phyloP scores from a whole-genome alignment of 1,140 invertebrate species.

The Lethocerus indicus region DNA sequence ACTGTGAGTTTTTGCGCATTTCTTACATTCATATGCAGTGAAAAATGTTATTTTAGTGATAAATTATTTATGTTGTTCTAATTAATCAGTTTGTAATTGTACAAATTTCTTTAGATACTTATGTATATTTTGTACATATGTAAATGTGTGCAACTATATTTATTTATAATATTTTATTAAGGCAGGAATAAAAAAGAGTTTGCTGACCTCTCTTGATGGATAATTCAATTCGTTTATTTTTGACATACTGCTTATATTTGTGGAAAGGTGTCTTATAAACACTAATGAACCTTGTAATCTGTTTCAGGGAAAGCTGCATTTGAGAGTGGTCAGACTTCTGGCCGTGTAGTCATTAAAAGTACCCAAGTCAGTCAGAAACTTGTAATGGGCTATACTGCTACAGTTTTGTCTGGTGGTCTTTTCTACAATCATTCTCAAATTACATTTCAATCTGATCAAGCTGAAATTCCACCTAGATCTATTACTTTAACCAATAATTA shows the following conservation, averaged over 20 bases:
- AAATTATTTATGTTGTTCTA: too few relatives aligned
- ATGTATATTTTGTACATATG: background rate
- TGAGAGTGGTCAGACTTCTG: constrained; percentile 35
- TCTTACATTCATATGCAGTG: constrained; percentile 22
- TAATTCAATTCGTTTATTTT: too few relatives aligned
- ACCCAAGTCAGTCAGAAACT: constrained; percentile 39
- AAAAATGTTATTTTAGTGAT: constrained; percentile 6
- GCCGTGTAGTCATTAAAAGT: constrained; percentile 50
- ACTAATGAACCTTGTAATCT: too few relatives aligned
- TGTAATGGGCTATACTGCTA: constrained; percentile 36
- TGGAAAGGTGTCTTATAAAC: too few relatives aligned
- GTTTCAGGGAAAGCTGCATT: constrained; percentile 33
- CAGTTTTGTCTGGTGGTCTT: constrained; percentile 35
- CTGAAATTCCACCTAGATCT: constrained; percentile 25
- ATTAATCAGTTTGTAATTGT: too few relatives aligned
- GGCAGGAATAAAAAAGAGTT: background rate
- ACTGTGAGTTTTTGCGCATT: constrained; percentile 42
- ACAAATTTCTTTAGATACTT: too few relatives aligned
- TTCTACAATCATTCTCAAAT: constrained; percentile 32
- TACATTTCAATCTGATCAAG: constrained; percentile 33
- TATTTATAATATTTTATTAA: background rate
- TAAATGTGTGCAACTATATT: background rate
- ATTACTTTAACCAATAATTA: constrained; percentile 53
- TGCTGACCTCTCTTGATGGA: too few relatives aligned
- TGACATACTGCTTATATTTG: too few relatives aligned